Evolutionary conservation across 2,888 invertebrate genomes (phyloP).

Genomic region (Masnerella sp.): DNA sequence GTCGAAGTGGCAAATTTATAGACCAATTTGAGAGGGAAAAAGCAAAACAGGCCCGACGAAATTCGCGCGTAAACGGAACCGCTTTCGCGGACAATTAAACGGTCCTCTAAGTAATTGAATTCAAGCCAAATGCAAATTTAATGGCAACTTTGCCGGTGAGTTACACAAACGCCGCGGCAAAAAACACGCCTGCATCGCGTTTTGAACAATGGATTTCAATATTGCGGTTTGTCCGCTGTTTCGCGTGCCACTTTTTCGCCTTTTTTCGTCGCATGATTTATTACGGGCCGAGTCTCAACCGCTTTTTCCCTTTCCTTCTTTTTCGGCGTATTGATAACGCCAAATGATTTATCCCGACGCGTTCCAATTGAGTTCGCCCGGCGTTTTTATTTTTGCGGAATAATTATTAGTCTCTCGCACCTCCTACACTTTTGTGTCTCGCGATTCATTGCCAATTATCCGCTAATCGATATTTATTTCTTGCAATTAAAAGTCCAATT

Average conservation of each 20-base stretch:
- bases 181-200: slow-evolving; percentile 44
- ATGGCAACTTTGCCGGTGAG: slow-evolving; percentile 52
- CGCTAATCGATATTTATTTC: slow-evolving; percentile 22
- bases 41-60: slow-evolving; percentile 24
- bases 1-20: slow-evolving; percentile 37
- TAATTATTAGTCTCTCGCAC: slow-evolving; percentile 29
- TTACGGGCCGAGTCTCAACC: slow-evolving; percentile 13
- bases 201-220: slow-evolving; percentile 60
- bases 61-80: slow-evolving; percentile 43
- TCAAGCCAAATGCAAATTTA: slow-evolving; percentile 61
- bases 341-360: slow-evolving; percentile 45
- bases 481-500: slow-evolving; percentile 18
- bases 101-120: slow-evolving; percentile 61
- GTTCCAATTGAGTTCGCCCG: slow-evolving; percentile 22
- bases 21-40: slow-evolving; percentile 32
- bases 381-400: slow-evolving; percentile 32
- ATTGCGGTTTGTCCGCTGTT: slow-evolving; percentile 53
- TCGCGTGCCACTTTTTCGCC: slow-evolving; percentile 18
- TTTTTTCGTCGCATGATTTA: slow-evolving; percentile 41
- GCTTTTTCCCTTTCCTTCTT: background rate
- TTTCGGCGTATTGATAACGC: slow-evolving; percentile 32
- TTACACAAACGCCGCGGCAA: slow-evolving; percentile 41
- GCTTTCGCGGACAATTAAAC: slow-evolving; percentile 59
- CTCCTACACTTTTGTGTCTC: slow-evolving; percentile 11
- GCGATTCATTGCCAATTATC: slow-evolving; percentile 24